Percentiles rank a stretch among this genome's conserved stretches.
These are phyloP conservation scores for Rhagium mordax DNA, from an alignment of 2,888 invertebrate species.

Conservation along the genomic window DNA sequence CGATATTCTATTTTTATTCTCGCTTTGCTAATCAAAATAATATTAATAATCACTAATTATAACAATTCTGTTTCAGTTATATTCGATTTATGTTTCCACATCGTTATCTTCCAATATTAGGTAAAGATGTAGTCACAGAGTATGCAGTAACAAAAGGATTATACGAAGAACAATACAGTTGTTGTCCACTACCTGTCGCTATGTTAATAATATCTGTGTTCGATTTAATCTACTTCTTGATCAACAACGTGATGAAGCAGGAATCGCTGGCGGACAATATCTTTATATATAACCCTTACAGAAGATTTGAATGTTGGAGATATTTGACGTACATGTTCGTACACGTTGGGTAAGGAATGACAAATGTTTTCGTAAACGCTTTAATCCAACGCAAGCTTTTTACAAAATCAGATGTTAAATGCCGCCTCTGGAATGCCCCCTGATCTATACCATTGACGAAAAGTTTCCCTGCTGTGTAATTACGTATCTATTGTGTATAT, in stretches of 20 bases:
- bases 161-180: conserved; percentile 92
- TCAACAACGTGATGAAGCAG: conserved; percentile 48
- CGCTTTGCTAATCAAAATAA: too few species aligned
- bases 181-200: conserved; percentile 89
- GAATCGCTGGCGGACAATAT: conserved; percentile 68
- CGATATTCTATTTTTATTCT: too few species aligned
- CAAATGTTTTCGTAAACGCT: too few species aligned
- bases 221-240: conserved; percentile 82
- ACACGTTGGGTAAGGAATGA: conserved; percentile 85
- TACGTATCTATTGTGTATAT: too few species aligned
- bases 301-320: conserved; percentile 92
- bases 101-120: conserved; percentile 20
- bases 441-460: too few species aligned
- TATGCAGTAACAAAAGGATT: conserved; percentile 24
- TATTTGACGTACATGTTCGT: conserved; percentile 97
- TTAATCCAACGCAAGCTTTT: too few species aligned
- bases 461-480: too few species aligned
- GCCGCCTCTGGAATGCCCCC: too few species aligned
- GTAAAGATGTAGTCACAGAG: not conserved
- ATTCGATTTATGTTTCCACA: conserved; percentile 50
- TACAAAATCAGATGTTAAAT: too few species aligned
- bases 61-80: conserved; percentile 44
- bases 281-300: conserved; percentile 91
- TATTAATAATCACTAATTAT: not conserved
- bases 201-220: conserved; percentile 91